These are phyloP conservation scores for Gallinago jamesoni DNA, from an alignment of 2,113 vertebrate genomes.

Conservation along the genomic window DNA sequence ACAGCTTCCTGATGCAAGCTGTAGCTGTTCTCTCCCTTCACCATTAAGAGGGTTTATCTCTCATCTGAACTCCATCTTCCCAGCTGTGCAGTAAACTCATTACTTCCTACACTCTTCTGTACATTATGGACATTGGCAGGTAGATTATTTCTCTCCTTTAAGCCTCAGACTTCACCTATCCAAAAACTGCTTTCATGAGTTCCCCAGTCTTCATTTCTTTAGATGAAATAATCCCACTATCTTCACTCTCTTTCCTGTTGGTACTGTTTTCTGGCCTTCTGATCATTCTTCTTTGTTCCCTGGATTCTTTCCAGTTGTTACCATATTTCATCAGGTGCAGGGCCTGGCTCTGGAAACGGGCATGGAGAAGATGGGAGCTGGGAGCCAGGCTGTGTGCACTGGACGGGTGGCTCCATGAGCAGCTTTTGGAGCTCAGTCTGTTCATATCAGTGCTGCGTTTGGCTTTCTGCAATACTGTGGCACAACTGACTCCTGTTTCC, in stretches of 20 bases:
- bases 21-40: not conserved
- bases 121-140: not conserved
- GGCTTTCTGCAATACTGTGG: fast-evolving
- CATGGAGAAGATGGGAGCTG: not conserved
- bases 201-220: not conserved
- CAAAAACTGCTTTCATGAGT: not conserved
- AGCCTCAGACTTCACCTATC: not conserved
- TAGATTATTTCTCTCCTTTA: not conserved
- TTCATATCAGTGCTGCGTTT: not conserved
- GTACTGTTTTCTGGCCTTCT: not conserved
- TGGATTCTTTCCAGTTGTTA: not conserved
- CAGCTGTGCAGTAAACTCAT: not conserved
- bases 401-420: not conserved
- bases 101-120: not conserved
- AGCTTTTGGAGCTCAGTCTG: not conserved
- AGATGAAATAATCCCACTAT: not conserved
- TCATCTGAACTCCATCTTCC: not conserved
- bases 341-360: not conserved
- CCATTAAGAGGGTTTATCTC: not conserved
- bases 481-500: not conserved
- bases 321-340: not conserved
- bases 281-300: not conserved
- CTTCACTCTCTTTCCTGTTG: not conserved
- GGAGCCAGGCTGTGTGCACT: not conserved
- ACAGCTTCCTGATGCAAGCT: not conserved